Base-by-base conservation (phyloP, 37 sponge, comb jelly and placozoan genomes). In the Cliona cf. orientalis region DNA sequence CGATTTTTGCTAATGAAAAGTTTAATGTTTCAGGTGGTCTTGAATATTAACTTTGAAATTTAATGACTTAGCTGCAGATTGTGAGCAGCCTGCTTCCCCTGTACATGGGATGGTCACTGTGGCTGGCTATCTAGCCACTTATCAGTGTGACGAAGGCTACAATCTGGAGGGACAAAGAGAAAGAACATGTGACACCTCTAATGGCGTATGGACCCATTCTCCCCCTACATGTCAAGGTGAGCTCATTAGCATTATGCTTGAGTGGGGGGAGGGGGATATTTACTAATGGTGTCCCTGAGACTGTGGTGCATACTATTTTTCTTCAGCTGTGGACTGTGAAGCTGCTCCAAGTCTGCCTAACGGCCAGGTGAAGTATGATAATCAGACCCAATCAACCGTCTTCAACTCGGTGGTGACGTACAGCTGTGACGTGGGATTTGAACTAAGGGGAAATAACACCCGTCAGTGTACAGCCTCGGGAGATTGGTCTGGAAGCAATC, bases 241-340 rank as follows among this genome's bases (percentile, higher is more conserved):
- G 73, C 19, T 5, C 53, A 19, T 7, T 67, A 6, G 17, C 36
- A 7, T 19, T 31, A 4, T 40, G 3, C 11, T 5, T n/a, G n/a
- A n/a, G n/a, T n/a, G n/a, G n/a, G n/a, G n/a, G n/a, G n/a, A n/a
- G n/a, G n/a, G n/a, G n/a, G n/a, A n/a, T n/a, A n/a, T n/a, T n/a
- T n/a, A n/a, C n/a, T n/a, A n/a, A n/a, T n/a, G n/a, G n/a, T n/a
- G n/a, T 35, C 14, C 5, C 6, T 67, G 6, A 4, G 4, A 21
- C 12, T 67, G 5, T 19, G 12, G 19, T 31, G 11, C 39, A 35
- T 67, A 40, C 25, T 45, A 14, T 71, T 32, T 72, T 1, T 26
- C 32, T 72, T 7, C 56, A 72, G 73, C 28, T 1, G 73, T 72
- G 35, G 56, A 72, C 56, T 72, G 73, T 49, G 56, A 57, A 12